Base-by-base conservation (phyloP, 2,888 invertebrate genomes). In the Hyles lineata region DNA sequence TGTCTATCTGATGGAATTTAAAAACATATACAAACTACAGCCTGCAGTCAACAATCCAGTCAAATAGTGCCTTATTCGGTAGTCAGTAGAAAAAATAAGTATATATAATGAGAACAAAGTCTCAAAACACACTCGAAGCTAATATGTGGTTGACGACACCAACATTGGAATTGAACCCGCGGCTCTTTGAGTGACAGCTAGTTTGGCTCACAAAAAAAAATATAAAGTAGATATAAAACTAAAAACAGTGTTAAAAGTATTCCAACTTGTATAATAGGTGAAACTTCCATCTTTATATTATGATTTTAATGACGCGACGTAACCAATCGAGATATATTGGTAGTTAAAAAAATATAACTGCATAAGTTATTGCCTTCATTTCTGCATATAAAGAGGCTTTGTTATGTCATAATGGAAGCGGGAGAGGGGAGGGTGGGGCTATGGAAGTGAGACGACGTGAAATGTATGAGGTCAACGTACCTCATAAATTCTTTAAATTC, bases 331-430 rank as follows among this genome's bases (percentile, higher is more conserved):
- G 73, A 74, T 70, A 59, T 58, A 29, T 61, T 29, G 70, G 29
- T 29, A 52, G 61, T 11, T 52, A 9, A 62, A 29, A n/a, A 61
- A 61, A 60, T 74, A 62, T 58, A 55, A 67, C 73, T 70, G 72
- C 70, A 75, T 79, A 77, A 35, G 70, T 70, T 71, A 75, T 71
- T 70, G 70, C 29, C 52, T 73, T 52, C 35, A 71, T 72, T 75
- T 79, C 75, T 74, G 76, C 72, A 76, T 75, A 55, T 67, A 70
- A 73, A 77, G 25, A 62, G 67, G 73, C 70, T 71, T 61, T 58
- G 71, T 74, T 76, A 70, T 77, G 70, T 77, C 74, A 72, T 75
- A 75, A 76, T 72, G 52, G 19, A 25, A 58, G 58, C 11, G 8
- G n/a, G n/a, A n/a, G n/a, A 1, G 15, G 55, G 55, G 15, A 19